Percentiles rank a stretch among this genome's conserved stretches.
Conservation (phyloP, 2,888 invertebrate genomes). For the Mimas tiliae region DNA sequence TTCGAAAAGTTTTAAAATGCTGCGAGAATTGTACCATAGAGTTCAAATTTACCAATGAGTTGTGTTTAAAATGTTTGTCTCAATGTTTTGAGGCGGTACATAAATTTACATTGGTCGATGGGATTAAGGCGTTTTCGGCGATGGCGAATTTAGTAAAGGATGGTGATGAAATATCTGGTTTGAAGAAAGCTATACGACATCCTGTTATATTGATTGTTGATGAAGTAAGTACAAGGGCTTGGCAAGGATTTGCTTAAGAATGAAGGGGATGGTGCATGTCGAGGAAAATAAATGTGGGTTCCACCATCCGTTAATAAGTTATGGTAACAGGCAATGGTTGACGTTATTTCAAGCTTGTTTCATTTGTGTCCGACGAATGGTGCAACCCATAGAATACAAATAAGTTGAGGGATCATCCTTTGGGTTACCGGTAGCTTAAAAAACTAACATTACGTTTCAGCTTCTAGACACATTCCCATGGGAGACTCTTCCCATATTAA, state of each 20-base stretch:
- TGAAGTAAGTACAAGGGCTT: conserved; percentile 75
- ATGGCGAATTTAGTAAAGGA: conserved; percentile 66
- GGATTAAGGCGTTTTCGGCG: conserved; percentile 71
- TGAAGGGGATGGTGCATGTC: background rate
- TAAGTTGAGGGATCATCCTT: too few species aligned
- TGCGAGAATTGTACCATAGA: conserved; percentile 60
- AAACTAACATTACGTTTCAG: conserved; percentile 65
- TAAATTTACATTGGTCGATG: conserved; percentile 66
- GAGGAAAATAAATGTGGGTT: too few species aligned
- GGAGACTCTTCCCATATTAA: conserved; percentile 89
- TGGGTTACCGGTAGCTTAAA: too few species aligned
- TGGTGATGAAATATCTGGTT: conserved; percentile 60
- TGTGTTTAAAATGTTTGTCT: conserved; percentile 70
- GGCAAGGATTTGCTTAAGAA: background rate
- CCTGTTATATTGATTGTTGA: conserved; percentile 88
- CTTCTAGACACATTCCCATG: conserved; percentile 91
- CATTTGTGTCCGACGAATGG: too few species aligned
- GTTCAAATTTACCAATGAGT: conserved; percentile 58
- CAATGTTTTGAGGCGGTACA: conserved; percentile 66
- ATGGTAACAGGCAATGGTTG: too few species aligned
- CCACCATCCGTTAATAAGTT: too few species aligned
- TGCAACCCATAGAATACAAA: too few species aligned
- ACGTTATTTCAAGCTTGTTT: too few species aligned
- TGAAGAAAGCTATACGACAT: conserved; percentile 79
- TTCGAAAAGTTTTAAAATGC: conserved; percentile 49